Evolutionary conservation across 2,797 vertebrate genomes (phyloP).

Genomic region (Pteropus rufus): DNA sequence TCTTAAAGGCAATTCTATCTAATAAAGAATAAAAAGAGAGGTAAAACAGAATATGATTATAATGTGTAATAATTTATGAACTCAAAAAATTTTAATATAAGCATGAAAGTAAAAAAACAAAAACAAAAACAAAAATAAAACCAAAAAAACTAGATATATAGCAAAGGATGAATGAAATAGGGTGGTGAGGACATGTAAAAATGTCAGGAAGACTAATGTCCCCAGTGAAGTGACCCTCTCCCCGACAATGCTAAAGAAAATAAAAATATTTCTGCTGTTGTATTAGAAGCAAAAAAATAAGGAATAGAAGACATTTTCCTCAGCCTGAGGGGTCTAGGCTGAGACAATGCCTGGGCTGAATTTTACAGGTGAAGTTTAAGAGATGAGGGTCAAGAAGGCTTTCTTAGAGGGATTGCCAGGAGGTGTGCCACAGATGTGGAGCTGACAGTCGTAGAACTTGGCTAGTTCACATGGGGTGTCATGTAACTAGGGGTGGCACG

Average conservation of each 20-base stretch:
- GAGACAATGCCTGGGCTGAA: neutral
- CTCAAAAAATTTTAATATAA: neutral
- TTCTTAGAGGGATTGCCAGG: neutral
- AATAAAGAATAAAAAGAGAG: neutral
- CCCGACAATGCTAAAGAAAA: neutral
- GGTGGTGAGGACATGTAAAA: neutral
- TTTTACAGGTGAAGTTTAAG: neutral
- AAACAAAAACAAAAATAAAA: neutral
- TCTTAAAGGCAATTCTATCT: neutral
- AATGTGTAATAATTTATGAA: neutral
- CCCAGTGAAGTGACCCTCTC: neutral
- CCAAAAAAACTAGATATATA: neutral
- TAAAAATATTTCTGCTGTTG: neutral
- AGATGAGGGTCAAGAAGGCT: neutral
- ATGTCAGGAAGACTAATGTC: neutral
- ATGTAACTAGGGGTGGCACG: neutral
- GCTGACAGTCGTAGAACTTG: neutral
- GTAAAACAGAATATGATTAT: neutral
- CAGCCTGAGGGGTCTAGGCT: neutral
- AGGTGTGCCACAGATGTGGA: fast-evolving
- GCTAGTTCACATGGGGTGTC: neutral
- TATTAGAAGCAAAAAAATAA: neutral
- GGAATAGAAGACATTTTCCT: neutral
- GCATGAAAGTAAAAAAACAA: neutral
- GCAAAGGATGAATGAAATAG: neutral